These are phyloP conservation scores for Drosophila varians DNA, from an alignment of 1,140 invertebrate genomes.

Conservation along the genomic window DNA sequence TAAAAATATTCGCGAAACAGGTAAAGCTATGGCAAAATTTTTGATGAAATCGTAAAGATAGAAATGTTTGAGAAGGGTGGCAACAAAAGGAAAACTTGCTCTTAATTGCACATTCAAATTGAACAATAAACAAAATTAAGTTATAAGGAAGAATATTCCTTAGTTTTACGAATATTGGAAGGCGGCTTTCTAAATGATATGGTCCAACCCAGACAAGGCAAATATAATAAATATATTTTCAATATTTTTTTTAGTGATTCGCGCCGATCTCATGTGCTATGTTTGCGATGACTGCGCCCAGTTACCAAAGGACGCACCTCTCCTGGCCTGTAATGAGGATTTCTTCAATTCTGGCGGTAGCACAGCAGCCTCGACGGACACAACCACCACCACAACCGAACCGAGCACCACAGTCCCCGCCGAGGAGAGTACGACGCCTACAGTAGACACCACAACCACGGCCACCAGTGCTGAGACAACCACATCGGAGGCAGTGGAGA, in stretches of 20 bases:
- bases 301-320: constrained; percentile 52
- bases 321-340: constrained; percentile 64
- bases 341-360: constrained; percentile 67
- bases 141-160: not conserved
- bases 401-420: constrained; percentile 20
- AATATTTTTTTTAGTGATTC: constrained; percentile 26
- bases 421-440: constrained; percentile 1
- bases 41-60: not conserved
- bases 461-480: constrained; percentile 9
- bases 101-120: not conserved
- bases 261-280: constrained; percentile 72
- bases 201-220: not conserved
- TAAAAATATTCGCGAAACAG: not conserved
- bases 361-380: constrained; percentile 62
- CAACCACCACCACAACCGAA: constrained; percentile 43
- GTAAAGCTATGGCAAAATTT: not conserved
- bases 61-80: not conserved
- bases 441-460: constrained; percentile 18
- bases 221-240: not conserved
- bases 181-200: not conserved
- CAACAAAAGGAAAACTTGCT: not conserved
- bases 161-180: no score
- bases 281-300: constrained; percentile 69
- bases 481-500: constrained; percentile 17
- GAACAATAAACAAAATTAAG: not conserved